phyloP scores from a whole-genome alignment of 2,113 vertebrate genomes.

The Calcarius ornatus region DNA sequence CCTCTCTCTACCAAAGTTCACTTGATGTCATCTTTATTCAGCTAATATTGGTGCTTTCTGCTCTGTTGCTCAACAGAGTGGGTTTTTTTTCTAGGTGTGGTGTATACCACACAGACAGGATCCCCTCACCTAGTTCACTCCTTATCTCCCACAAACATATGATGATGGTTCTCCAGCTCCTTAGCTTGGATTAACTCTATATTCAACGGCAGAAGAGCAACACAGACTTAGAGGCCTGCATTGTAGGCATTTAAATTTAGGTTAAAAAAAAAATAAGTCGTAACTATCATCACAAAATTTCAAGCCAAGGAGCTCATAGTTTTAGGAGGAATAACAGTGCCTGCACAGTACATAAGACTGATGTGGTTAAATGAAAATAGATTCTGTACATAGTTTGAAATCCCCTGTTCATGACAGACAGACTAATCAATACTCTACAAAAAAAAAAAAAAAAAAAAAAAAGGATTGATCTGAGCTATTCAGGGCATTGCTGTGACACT shows the following conservation, averaged over 20 bases:
- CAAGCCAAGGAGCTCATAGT: background rate
- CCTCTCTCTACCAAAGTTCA: background rate
- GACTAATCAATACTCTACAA: background rate
- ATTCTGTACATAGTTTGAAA: background rate
- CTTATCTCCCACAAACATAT: background rate
- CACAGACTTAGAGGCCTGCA: background rate
- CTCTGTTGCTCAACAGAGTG: background rate
- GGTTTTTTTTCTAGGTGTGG: background rate
- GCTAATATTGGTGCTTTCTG: background rate
- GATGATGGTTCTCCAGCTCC: background rate
- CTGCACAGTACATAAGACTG: background rate
- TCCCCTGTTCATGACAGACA: background rate
- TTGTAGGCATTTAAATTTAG: background rate
- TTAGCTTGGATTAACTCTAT: background rate
- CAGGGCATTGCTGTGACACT: background rate
- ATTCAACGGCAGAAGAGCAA: background rate
- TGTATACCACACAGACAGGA: accelerated
- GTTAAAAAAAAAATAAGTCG: background rate
- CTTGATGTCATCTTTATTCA: background rate
- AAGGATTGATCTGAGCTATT: background rate
- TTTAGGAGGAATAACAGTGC: background rate
- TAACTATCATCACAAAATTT: background rate
- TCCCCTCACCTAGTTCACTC: background rate
- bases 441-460: too few relatives aligned
- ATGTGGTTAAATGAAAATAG: background rate